These are phyloP conservation scores for Hyaena hyaena DNA, from an alignment of 2,113 vertebrate genomes.

Conservation along the genomic window DNA sequence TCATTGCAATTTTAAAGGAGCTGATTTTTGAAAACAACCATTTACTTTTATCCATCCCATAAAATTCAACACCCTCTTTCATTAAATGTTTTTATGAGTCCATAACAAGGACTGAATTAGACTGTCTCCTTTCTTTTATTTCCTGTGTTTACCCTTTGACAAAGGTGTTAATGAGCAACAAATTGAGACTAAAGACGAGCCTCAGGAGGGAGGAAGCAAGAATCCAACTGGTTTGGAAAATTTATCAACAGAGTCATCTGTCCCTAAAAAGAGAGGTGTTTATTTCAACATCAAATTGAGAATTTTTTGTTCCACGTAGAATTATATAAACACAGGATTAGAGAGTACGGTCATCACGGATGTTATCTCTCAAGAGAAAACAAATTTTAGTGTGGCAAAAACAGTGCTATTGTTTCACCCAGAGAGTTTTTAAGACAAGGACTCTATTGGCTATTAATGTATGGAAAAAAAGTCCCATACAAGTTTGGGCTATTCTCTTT, in stretches of 20 bases:
- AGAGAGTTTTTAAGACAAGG: background rate
- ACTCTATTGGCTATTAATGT: background rate
- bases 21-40: background rate
- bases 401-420: background rate
- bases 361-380: background rate
- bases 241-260: background rate
- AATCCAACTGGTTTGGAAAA: background rate
- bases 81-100: constrained; percentile 34
- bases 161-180: constrained; percentile 58
- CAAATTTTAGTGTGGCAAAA: background rate
- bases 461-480: background rate
- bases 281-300: background rate
- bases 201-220: background rate
- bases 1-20: background rate
- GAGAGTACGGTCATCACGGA: background rate
- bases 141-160: constrained; percentile 59
- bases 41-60: constrained; percentile 2
- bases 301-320: background rate
- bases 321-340: background rate
- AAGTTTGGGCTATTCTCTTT: background rate
- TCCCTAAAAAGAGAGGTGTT: background rate
- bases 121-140: constrained; percentile 48
- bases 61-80: constrained; percentile 27
- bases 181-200: constrained; percentile 40
- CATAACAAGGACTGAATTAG: background rate